Base-by-base conservation (phyloP, 2,888 invertebrate genomes). In the Nomada fabriciana region DNA sequence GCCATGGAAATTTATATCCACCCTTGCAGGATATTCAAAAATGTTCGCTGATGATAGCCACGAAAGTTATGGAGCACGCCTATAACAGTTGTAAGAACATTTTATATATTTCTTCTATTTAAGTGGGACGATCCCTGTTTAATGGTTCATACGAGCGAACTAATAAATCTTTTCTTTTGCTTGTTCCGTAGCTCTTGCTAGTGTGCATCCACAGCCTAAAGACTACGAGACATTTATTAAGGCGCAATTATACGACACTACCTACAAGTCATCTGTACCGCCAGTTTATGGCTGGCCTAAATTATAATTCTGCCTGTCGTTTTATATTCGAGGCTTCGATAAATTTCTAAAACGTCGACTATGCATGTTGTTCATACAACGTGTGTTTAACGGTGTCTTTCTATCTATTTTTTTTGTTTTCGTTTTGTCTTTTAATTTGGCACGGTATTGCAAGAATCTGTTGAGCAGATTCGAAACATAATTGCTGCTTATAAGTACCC, bases 1-100 rank as follows among this genome's bases (percentile, higher is more conserved):
- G 95, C 0, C 96, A 95, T 73, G 99, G 99, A 78, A 96, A 98
- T 86, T 95, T 99, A 72, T 99, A 99, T 94, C 99, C 99, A 25
- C 98, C 98, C 0, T 95, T 99, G 18, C 94, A 95, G 57, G 95
- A 96, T 82, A 98, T 99, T 87, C 96, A 97, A 89, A 95, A 97
- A 82, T 98, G 98, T 92, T 99, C 99, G 0, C 94, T 98, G 72
- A 96, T 96, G 92, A 98, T 99, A 90, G 99, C 98, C 29, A 95
- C 96, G 55, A 95, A 96, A 91, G 94, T 99, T 76, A 96, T 97
- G 68, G 96, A 98, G 74, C 97, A 97, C 93, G 97, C 98, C 0
- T 99, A 98, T 93, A 94, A 95, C 87, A 95, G 96, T 87, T 96
- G 97, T 97, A 94, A 94, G 92, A 91, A 75, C 47, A 20, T 15